Evolutionary conservation across 2,113 vertebrate species (phyloP), one percentile per base, ranked within the genome.

Genomic region (Osmerus eperlanus): DNA sequence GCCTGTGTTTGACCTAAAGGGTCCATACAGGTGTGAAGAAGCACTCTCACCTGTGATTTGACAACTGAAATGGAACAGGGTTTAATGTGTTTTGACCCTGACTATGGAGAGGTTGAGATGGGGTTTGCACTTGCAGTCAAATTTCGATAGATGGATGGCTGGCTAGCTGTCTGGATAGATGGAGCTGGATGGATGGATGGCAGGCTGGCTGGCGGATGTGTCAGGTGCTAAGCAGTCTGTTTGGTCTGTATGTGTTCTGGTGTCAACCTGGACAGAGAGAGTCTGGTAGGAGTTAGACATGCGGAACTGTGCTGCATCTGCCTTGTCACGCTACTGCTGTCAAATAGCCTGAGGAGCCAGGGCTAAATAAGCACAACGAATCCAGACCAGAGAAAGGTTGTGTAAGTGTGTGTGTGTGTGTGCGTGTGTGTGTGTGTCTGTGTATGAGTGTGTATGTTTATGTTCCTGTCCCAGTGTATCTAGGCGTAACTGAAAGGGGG

Each of bases 351-450:
- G 66, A 80, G 75, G 82, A 85, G 75, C 75, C 74, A 72, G 64
- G 19, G 47, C 75, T 81, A 87, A 90, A 87, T 80, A 86, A 84
- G 83, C 88, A 85, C 68, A 81, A 84, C 86, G 75, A 89, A 88
- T 88, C 83, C 74, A 36, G 51, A 75, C 63, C 78, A 81, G 75
- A 71, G 68, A 67, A 61, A n/a, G 61, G n/a, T 51, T 66, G 56
- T 19, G 18, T 60, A 29, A 58, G 19, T 70, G 68, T 60, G 29
- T 70, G 66, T 59, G 21, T 74, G 23, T 32, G 32, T 59, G 77
- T 58, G n/a, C 67, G 79, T 52, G 68, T 62, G 68, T 58, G 29
- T 74, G 23, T 32, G 32, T 59, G 77, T 58, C 70, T 54, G 56
- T 75, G 69, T 63, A 1, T 65, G 60, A 29, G 60, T 47, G 61